A percentile compares a stretch with the other conserved stretches of the same genome.
Evolutionary conservation across 2,113 vertebrate species (phyloP).

Genomic region (Microtus ochrogaster): DNA sequence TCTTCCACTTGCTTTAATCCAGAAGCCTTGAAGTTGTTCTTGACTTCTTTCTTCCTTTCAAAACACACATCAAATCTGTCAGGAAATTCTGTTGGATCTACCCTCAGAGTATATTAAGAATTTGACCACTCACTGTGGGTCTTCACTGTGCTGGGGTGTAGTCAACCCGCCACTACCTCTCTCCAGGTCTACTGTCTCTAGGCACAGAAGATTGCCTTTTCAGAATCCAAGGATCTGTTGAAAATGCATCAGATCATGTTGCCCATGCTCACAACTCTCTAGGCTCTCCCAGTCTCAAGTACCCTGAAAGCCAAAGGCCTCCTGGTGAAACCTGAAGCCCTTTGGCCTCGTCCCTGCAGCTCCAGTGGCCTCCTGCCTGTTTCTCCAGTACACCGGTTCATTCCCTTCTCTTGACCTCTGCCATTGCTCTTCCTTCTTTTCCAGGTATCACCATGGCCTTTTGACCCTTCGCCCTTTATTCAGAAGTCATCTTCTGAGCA

Average conservation of each 20-base stretch:
- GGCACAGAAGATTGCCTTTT: not conserved
- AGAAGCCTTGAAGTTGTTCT: slow-evolving; percentile 56
- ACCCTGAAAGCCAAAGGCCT: not conserved
- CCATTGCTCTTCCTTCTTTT: not conserved
- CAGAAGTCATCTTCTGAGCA: not conserved
- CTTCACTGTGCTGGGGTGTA: not conserved
- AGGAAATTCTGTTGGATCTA: slow-evolving; percentile 64
- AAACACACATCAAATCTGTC: slow-evolving; percentile 49
- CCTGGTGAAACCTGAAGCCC: not conserved
- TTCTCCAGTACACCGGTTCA: not conserved
- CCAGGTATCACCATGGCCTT: not conserved
- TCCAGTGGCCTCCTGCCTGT: not conserved
- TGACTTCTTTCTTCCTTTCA: slow-evolving; percentile 53
- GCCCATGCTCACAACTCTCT: not conserved
- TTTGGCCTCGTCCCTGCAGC: not conserved
- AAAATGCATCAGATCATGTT: not conserved
- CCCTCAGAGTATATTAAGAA: slow-evolving; percentile 20
- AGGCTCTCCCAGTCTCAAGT: not conserved
- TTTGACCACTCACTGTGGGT: not conserved
- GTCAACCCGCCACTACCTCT: not conserved
- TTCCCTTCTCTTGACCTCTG: slow-evolving; percentile 9
- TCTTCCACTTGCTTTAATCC: slow-evolving; percentile 35
- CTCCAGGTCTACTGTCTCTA: not conserved
- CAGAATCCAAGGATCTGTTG: not conserved
- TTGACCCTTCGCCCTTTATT: not conserved